These are phyloP conservation scores for Centropristis striata DNA, from an alignment of 2,113 vertebrate genomes.

Conservation along the genomic window DNA sequence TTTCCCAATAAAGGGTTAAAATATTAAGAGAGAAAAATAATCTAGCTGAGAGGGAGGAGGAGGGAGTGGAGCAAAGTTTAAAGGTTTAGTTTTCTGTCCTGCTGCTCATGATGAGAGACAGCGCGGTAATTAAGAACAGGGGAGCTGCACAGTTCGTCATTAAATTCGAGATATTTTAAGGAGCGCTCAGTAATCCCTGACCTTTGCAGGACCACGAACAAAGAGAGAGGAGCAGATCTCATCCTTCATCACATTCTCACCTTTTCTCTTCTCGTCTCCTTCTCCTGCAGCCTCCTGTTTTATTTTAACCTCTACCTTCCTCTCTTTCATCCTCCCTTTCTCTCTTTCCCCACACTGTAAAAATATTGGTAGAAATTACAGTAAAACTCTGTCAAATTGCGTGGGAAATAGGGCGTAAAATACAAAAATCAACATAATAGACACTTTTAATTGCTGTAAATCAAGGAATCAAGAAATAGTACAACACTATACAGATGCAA, in stretches of 20 bases:
- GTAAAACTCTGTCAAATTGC: too few relatives aligned
- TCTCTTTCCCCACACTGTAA: too few relatives aligned
- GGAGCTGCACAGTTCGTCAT: conserved; percentile 11
- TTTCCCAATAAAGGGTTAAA: too few relatives aligned
- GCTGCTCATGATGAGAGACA: conserved; percentile 16
- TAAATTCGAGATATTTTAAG: conserved; percentile 39
- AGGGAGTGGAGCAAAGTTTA: background rate
- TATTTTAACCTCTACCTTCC: background rate
- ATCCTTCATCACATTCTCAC: conserved; percentile 2
- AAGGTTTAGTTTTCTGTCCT: conserved; percentile 17
- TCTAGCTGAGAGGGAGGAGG: background rate
- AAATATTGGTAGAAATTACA: too few relatives aligned
- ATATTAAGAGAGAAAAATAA: conserved; percentile 19
- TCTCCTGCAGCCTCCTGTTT: background rate
- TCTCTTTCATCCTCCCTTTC: too few relatives aligned
- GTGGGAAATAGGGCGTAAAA: too few relatives aligned
- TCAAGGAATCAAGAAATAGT: too few relatives aligned
- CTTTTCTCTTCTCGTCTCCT: background rate
- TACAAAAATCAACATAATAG: too few relatives aligned
- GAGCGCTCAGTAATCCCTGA: conserved; percentile 29
- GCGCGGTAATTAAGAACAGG: conserved; percentile 38
- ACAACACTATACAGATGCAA: too few relatives aligned
- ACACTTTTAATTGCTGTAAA: too few relatives aligned
- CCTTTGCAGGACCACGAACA: conserved; percentile 27
- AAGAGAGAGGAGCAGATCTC: conserved; percentile 13